Evolutionary conservation across 2,797 vertebrate genomes (phyloP).

Genomic region (Neopelma chrysocephalum): DNA sequence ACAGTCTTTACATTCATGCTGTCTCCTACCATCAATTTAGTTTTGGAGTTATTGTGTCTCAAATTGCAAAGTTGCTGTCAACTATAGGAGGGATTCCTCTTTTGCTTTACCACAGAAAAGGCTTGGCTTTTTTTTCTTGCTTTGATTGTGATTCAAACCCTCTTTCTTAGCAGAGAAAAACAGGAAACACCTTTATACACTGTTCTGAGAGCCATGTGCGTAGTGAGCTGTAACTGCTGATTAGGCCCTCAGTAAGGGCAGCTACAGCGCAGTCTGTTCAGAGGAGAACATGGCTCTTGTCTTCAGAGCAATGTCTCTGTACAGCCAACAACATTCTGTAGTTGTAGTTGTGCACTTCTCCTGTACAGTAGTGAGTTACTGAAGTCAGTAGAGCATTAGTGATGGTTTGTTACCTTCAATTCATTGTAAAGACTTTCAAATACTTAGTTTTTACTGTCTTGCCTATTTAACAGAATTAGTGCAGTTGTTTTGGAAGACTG

Average conservation of each 20-base stretch:
- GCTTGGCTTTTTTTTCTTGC: conserved; percentile 32
- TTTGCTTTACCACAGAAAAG: conserved; percentile 49
- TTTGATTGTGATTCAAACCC: conserved; percentile 56
- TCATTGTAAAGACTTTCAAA: neutral
- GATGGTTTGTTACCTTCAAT: neutral
- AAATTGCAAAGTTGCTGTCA: neutral
- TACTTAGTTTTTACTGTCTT: neutral
- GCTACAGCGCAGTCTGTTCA: neutral
- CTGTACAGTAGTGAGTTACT: neutral
- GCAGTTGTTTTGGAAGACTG: neutral
- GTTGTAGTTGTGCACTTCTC: neutral
- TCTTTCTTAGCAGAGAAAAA: conserved; percentile 59
- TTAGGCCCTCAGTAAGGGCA: conserved; percentile 21
- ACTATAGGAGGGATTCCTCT: conserved; percentile 41
- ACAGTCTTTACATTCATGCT: neutral
- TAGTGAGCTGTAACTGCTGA: conserved; percentile 48
- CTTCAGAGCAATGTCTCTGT: neutral
- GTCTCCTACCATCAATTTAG: neutral
- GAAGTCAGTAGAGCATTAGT: neutral
- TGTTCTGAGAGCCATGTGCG: conserved; percentile 20
- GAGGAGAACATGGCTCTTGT: neutral
- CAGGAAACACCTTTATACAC: conserved; percentile 70
- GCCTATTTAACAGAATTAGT: neutral
- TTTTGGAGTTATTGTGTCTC: neutral
- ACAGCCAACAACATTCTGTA: neutral